A percentile compares a stretch with the other conserved stretches of the same genome.
Conservation (phyloP, 2,113 vertebrate species). For the Leptobrachium leishanense region DNA sequence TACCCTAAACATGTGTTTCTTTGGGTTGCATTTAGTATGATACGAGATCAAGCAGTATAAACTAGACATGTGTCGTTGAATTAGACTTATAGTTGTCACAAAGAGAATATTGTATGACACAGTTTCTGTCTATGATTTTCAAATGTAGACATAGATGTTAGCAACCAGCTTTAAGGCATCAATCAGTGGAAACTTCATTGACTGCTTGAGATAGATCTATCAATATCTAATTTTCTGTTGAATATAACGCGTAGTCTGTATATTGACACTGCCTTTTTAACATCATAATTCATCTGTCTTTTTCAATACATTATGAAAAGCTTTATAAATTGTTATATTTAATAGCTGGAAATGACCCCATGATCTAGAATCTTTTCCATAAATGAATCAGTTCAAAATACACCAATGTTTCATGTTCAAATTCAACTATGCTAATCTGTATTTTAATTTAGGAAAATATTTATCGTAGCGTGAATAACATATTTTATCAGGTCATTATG, state of each 20-base stretch:
- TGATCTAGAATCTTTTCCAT: no score
- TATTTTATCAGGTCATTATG: no score
- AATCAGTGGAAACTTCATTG: slow-evolving; percentile 70
- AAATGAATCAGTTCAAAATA: no score
- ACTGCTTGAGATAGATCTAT: slow-evolving; percentile 72
- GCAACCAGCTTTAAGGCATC: slow-evolving; percentile 64
- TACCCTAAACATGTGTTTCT: slow-evolving; percentile 28
- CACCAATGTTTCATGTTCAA: no score
- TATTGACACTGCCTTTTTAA: slow-evolving; percentile 57
- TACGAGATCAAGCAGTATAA: slow-evolving; percentile 38
- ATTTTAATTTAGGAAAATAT: no score
- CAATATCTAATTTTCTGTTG: slow-evolving; percentile 75
- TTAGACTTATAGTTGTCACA: slow-evolving; percentile 60
- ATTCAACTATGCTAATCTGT: no score
- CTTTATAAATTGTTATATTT: neutral
- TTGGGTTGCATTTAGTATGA: slow-evolving; percentile 55
- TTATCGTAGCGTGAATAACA: no score
- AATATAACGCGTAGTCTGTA: slow-evolving; percentile 65
- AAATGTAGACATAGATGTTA: slow-evolving; percentile 61
- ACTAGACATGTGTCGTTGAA: slow-evolving; percentile 51
- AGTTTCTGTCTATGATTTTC: slow-evolving; percentile 58
- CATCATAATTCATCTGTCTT: slow-evolving; percentile 58
- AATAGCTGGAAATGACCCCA: neutral
- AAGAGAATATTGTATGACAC: slow-evolving; percentile 64
- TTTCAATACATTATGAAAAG: slow-evolving; percentile 51